These are phyloP conservation scores for Neolamprologus kungweensis DNA, from an alignment of 2,113 vertebrate genomes.

Conservation along the genomic window DNA sequence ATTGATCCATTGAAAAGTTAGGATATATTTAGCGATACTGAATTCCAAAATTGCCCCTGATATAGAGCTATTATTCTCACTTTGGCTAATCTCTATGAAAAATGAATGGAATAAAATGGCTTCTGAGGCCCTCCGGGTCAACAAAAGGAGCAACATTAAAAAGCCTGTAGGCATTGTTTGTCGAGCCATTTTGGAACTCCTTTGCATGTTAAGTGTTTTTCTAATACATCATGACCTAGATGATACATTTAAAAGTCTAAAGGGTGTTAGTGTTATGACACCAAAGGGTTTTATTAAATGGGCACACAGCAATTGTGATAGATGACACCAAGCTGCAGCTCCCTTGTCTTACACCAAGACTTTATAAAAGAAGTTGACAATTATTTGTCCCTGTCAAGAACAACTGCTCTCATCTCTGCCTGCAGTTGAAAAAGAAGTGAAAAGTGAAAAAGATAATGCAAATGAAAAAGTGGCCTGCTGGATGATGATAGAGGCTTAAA, in stretches of 20 bases:
- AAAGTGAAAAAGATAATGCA: conserved; percentile 31
- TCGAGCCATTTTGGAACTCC: not conserved
- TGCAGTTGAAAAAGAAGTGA: not conserved
- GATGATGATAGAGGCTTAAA: conserved; percentile 55
- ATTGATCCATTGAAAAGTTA: not conserved
- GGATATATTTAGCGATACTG: not conserved
- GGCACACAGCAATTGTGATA: not conserved
- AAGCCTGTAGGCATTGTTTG: not conserved
- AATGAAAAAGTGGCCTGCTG: conserved; percentile 35
- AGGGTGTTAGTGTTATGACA: not conserved
- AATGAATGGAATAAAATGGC: not conserved
- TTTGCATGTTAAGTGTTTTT: not conserved
- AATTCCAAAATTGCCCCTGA: not conserved
- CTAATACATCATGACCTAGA: not conserved
- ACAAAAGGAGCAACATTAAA: not conserved
- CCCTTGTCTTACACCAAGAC: not conserved
- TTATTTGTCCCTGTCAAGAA: conserved; percentile 5
- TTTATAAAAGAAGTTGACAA: conserved; percentile 14
- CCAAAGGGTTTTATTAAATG: not conserved
- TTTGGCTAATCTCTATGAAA: not conserved
- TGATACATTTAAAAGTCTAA: not conserved
- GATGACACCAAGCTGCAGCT: not conserved
- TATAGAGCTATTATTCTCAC: not conserved
- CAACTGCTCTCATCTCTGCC: not conserved
- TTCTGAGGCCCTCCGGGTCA: not conserved